Evolutionary conservation across 2,888 invertebrate species (phyloP), one percentile per base, ranked within the genome.

Genomic region (Dryocosmus kuriphilus): DNA sequence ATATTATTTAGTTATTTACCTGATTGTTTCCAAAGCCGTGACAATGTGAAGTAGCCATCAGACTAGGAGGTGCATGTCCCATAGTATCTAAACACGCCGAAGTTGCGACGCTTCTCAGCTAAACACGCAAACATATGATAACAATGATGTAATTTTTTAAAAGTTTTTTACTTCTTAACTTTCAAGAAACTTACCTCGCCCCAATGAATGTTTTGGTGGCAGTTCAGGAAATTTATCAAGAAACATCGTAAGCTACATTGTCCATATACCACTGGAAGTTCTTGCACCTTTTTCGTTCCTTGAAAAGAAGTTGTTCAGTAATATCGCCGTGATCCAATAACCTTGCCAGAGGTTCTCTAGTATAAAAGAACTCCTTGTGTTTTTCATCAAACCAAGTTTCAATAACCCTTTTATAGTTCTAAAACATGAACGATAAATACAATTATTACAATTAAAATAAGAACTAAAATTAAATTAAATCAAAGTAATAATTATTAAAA

Each of bases 351-450:
- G 98, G 98, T 89, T 98, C 98, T 77, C 99, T 94, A 0, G 98
- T 99, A 90, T 99, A 99, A 92, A 99, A 99, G 90, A 96, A 99
- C 91, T 99, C 97, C 86, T 98, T 98, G 91, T 98, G 97, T 85
- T 98, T 98, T 27, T 97, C 96, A 89, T 99, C 99, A 90, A 99
- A 98, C 99, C 99, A 99, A 0, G 99, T 99, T 92, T 99, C 99
- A 78, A 99, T 98, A 0, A 99, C 99, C 77, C 99, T 93, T 91
- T 98, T 98, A 88, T 98, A 98, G 92, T 99, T 98, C 90, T 94
- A 87, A 22, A 91, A 88, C 79, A 85, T 80, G 81, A 75, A 19
- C 46, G 62, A 75, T 57, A 41, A 22, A 24, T 74, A 8, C 14
- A 51, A 61, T 38, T 8, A 46, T 22, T 46, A 16, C 22, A 46